Evolutionary conservation across 2,113 vertebrate genomes (phyloP), one percentile per base, ranked within the genome.

Genomic region (Sarotherodon lohbergeri): DNA sequence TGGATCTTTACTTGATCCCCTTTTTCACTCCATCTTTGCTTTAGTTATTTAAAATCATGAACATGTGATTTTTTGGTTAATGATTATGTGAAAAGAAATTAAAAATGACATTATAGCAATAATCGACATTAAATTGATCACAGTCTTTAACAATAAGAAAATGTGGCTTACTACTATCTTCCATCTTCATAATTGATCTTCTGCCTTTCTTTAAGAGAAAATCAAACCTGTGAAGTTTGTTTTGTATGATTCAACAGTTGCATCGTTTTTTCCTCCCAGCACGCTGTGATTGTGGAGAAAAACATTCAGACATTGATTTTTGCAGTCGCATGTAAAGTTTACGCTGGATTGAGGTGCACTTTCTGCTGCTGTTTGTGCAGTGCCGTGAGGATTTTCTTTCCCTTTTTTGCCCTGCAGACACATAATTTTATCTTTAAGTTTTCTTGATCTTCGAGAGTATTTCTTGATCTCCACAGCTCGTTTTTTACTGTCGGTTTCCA

Each of bases 251-350:
- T 63, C 2, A 2, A 2, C 17, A 63, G 16, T 19, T 7, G 16
- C 29, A 6, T 63, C 5, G 19, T 63, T 19, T 36, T 63, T 36
- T 19, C 9, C 32, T 63, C 5, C 32, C 32, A 11, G 29, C 2
- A 19, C 0, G 32, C 0, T 63, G 17, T 63, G 59, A 36, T n/a
- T 11, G 32, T 63, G 17, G 17, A 2, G 0, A 29, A 16, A 71
- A 19, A 78, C 46, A 5, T 13, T 52, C 27, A 50, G 71, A 48
- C 71, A 19, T n/a, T n/a, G 27, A 78, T 78, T 50, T 78, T 52
- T 78, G 73, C 10, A 17, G 73, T 78, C 0, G 6, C 24, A 32
- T 78, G 46, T 50, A 50, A 50, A 19, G 1, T 78, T 17, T 32
- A 10, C 1, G 1, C 16, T 78, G 16, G 46, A 78, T 19, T 32